Base-by-base conservation (phyloP, 2,797 vertebrate species). In the Spinus pinus region DNA sequence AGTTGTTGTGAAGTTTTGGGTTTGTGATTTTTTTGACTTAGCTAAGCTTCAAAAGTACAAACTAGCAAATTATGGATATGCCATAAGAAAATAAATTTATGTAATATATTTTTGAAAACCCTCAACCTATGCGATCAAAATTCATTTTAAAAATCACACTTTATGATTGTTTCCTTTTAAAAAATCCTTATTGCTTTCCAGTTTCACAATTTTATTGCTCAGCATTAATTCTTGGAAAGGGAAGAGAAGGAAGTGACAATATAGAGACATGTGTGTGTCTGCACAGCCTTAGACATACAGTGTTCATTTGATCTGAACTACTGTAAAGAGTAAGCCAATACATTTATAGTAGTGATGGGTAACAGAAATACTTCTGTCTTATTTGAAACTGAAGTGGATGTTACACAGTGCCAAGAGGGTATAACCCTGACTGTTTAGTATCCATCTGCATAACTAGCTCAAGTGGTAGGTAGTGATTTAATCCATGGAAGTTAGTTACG, bases 241-340 rank as follows among this genome's bases (percentile, higher is more conserved):
- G 87, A 81, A 75, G 46, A 33, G 20, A 88, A 64, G 37, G 44
- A 66, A 62, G 37, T 28, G 25, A 7, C 3, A 22, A 44, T 86
- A 15, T 27, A 7, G 35, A 51, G 21, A 30, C 4, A 7, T 4
- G 2, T 42, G 2, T 42, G 35, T 4, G 3, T 51, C 4, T 72
- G 7, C 35, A 15, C 39, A n/a, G 71, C 37, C 18, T 13, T 25
- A 33, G 41, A 31, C 25, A 7, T 44, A 9, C 2, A n/a, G 4
- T 56, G 27, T 74, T 75, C 27, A 35, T 69, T 85, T 85, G 7
- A 18, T 61, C 46, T 10, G 18, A 80, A 25, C 8, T 51, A 5
- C 61, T 86, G 7, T 7, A 46, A 51, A 44, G 21, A 46, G 14
- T 56, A 84, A 69, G 5, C 57, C 53, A 79, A 31, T 66, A 23